Conservation (phyloP, 2,888 invertebrate species). For the Apamea crenata region DNA sequence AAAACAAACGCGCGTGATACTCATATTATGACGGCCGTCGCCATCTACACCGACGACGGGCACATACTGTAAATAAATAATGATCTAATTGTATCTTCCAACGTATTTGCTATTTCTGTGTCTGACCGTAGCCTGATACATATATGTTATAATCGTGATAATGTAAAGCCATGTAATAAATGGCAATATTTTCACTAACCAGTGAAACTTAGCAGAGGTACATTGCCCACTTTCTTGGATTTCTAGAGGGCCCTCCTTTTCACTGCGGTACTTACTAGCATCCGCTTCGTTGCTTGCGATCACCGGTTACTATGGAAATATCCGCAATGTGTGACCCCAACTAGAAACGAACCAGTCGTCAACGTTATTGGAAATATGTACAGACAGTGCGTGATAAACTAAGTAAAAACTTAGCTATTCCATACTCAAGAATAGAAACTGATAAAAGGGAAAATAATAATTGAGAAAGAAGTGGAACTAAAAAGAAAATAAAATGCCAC, state of each 20-base stretch:
- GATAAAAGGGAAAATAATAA: background rate
- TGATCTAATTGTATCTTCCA: constrained; percentile 87
- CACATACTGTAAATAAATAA: constrained; percentile 88
- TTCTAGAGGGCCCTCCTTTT: constrained; percentile 85
- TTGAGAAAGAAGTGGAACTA: constrained; percentile 16
- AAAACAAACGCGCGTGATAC: constrained; percentile 77
- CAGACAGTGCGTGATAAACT: background rate
- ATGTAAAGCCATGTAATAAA: constrained; percentile 43
- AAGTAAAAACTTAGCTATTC: constrained; percentile 4
- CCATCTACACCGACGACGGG: constrained; percentile 68
- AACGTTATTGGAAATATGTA: constrained; percentile 47
- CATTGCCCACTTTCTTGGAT: constrained; percentile 83
- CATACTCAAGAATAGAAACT: constrained; percentile 4
- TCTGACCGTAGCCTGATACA: constrained; percentile 71
- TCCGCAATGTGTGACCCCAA: constrained; percentile 69
- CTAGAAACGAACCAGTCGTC: constrained; percentile 61
- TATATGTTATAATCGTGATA: constrained; percentile 35
- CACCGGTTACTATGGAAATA: constrained; percentile 76
- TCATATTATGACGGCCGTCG: constrained; percentile 77
- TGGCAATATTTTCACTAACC: constrained; percentile 55
- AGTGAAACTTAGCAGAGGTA: constrained; percentile 62
- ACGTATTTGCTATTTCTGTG: constrained; percentile 84
- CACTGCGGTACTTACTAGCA: constrained; percentile 73
- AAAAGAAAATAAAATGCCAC: constrained; percentile 83
- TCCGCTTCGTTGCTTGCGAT: constrained; percentile 72